A percentile compares a stretch with the other conserved stretches of the same genome.
Conservation (phyloP, 2,113 vertebrate species). For the Chitala chitala region DNA sequence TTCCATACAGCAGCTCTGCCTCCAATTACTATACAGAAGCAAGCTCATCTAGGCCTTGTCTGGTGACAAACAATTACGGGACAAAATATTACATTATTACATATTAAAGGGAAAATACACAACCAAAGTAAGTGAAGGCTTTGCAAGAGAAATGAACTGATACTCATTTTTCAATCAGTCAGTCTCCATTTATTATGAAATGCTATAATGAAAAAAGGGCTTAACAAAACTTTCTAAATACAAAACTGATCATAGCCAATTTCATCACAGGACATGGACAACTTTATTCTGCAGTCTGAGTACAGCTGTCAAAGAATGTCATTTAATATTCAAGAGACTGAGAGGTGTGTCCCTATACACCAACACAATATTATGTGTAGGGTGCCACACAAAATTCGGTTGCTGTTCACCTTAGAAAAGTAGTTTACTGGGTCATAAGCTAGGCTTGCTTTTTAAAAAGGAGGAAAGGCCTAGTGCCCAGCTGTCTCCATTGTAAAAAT, state of each 20-base stretch:
- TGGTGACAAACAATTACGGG: too few relatives aligned
- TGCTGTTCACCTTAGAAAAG: neutral
- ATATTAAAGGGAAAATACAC: neutral
- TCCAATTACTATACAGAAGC: too few relatives aligned
- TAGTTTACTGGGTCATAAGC: neutral
- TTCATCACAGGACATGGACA: neutral
- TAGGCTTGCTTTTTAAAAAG: neutral
- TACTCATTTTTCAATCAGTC: conserved; percentile 4
- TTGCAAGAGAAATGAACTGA: too few relatives aligned
- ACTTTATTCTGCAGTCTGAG: conserved; percentile 9
- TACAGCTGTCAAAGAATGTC: neutral
- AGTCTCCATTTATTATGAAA: conserved; percentile 16
- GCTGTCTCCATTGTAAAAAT: neutral
- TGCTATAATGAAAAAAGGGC: neutral
- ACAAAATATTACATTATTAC: neutral
- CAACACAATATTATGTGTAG: too few relatives aligned
- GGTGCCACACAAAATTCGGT: too few relatives aligned
- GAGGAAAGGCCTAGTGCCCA: neutral
- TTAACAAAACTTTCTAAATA: conserved; percentile 11
- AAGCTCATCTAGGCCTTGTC: too few relatives aligned
- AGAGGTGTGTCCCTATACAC: too few relatives aligned
- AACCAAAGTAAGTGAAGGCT: neutral
- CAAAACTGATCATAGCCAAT: conserved; percentile 2
- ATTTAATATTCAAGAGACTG: neutral
- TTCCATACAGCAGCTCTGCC: too few relatives aligned